Percentiles rank a stretch among this genome's conserved stretches.
These are phyloP conservation scores for Egretta garzetta DNA, from an alignment of 2,113 vertebrate genomes.

Conservation along the genomic window DNA sequence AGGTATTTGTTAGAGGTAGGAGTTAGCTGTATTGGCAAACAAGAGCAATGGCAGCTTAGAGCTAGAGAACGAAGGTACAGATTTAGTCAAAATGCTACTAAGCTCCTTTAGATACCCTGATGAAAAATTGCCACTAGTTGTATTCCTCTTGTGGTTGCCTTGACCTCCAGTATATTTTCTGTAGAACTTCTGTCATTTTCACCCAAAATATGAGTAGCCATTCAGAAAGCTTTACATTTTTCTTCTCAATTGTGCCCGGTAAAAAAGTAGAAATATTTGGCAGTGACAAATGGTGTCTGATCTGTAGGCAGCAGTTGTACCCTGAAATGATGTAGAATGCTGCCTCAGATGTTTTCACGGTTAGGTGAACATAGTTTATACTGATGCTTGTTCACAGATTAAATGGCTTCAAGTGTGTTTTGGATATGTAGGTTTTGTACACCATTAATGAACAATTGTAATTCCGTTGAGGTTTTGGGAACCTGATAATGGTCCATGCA, in stretches of 20 bases:
- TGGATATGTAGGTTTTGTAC: neutral
- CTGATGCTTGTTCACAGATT: neutral
- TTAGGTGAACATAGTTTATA: neutral
- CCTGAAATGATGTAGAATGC: neutral
- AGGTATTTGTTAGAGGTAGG: neutral
- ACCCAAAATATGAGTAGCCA: neutral
- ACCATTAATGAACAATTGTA: neutral
- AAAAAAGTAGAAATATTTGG: neutral
- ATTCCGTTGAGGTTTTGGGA: neutral
- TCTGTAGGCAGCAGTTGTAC: neutral
- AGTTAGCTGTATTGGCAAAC: neutral
- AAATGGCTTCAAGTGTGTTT: neutral
- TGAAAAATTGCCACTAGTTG: neutral
- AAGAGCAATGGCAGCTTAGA: neutral
- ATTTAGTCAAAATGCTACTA: neutral
- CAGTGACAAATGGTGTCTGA: neutral
- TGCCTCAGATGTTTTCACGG: neutral
- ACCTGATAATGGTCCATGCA: neutral
- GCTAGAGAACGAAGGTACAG: neutral
- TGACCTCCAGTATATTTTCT: constrained; percentile 6
- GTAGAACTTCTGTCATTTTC: neutral
- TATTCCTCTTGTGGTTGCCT: neutral
- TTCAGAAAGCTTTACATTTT: constrained; percentile 6
- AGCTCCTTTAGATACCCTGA: neutral
- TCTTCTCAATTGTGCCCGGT: neutral